Evolutionary conservation across 2,888 invertebrate genomes (phyloP).

Genomic region (Drosophila stalkeri): DNA sequence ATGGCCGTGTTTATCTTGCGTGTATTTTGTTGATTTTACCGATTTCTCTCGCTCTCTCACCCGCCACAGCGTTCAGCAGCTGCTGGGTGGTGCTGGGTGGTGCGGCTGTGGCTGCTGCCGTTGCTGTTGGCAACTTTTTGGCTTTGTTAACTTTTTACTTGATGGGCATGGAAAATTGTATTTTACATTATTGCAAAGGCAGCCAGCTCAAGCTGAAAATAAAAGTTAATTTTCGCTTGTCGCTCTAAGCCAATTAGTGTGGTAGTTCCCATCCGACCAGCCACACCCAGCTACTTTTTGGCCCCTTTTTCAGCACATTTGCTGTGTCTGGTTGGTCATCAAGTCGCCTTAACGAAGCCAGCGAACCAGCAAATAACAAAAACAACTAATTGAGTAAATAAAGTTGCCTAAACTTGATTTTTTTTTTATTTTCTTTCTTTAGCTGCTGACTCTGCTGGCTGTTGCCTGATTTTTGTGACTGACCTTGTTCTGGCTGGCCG

Average conservation of each 20-base stretch:
- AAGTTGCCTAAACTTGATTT: conserved; percentile 68
- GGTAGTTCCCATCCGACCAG: conserved; percentile 32
- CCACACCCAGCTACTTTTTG: neutral
- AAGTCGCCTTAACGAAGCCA: conserved; percentile 63
- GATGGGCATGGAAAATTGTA: conserved; percentile 67
- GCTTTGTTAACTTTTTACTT: conserved; percentile 71
- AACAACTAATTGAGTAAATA: conserved; percentile 77
- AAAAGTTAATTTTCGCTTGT: conserved; percentile 80
- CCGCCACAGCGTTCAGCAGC: neutral
- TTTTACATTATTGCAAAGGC: conserved; percentile 70
- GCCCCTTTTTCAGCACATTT: conserved; percentile 12
- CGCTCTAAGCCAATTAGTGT: conserved; percentile 80
- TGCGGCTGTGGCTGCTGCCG: conserved; percentile 9
- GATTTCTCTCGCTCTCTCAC: conserved; percentile 55
- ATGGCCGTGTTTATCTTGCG: conserved; percentile 62
- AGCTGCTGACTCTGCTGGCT: conserved; percentile 30
- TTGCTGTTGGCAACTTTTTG: conserved; percentile 63
- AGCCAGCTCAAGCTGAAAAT: conserved; percentile 65
- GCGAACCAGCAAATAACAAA: conserved; percentile 74
- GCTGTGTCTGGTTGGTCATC: conserved; percentile 39
- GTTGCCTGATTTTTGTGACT: conserved; percentile 28
- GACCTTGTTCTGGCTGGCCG: conserved; percentile 17
- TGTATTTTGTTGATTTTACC: conserved; percentile 76
- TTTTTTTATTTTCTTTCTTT: conserved; percentile 58
- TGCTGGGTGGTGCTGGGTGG: neutral